Evolutionary conservation across 2,888 invertebrate genomes (phyloP), one percentile per base, ranked within the genome.

Genomic region (Drosophila monieri): DNA sequence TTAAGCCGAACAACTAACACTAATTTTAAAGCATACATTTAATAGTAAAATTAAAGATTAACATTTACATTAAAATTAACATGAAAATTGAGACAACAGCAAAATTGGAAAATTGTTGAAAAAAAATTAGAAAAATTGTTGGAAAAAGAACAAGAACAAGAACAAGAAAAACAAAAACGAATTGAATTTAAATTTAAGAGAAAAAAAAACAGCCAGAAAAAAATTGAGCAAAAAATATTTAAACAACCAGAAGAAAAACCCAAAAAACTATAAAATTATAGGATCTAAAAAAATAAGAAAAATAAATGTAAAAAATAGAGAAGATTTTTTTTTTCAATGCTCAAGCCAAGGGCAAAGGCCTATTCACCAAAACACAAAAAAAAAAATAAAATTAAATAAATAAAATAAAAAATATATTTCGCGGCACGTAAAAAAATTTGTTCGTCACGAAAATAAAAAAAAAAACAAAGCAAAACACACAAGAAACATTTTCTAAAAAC

Each of bases 11-110:
- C 39, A 85, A 85, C 84, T 85, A 80, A 80, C 73, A 83, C 76
- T 83, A 80, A 80, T 80, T 81, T 80, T 80, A 85, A 81, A 48
- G 69, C 56, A 85, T 78, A 78, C 70, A 81, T 76, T 76, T 79
- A 83, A 83, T 74, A 73, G 84, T 86, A 84, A 76, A 76, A 72
- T 83, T 84, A 27, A 27, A 27, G 9, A 27, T 27, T 27, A 80
- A 80, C 60, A 55, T 32, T 77, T 80, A 77, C 51, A 75, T 69
- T 80, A 69, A 69, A 25, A 52, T 41, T 47, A 57, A 51, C 23
- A 51, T 51, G 48, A 47, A 61, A 49, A 68, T 32, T 8, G 32
- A 67, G 43, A 58, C 10, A 46, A 37, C 21, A 51, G 10, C 12
- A 55, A 47, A 60, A 15, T 9, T 18, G 9, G 12, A 37, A 37